Base-by-base conservation (phyloP, 2,888 invertebrate genomes). In the Lymantria monacha region DNA sequence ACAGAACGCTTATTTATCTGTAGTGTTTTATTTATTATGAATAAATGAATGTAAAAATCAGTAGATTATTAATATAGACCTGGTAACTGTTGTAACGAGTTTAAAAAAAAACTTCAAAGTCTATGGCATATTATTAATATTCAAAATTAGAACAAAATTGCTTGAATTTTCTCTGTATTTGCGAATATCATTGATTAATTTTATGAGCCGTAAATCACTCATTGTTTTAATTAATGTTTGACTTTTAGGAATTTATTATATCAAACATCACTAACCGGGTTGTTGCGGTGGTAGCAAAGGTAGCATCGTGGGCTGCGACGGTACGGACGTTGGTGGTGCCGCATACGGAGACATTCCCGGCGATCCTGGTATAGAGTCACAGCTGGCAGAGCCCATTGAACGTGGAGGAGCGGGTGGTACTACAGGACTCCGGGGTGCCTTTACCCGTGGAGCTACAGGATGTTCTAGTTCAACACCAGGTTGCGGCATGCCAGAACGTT, bases 291-390 rank as follows among this genome's bases (percentile, higher is more conserved):
- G 92, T 76, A 79, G 75, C 53, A 87, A 83, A 57, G 91, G 93
- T 49, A 91, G 91, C 83, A 92, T 88, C 36, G 87, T 82, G 72
- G 68, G 91, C 76, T 65, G 92, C 83, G 74, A 93, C 84, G 76
- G 94, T 85, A 93, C 94, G 42, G 94, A 93, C 44, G 93, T 93
- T 42, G 76, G 86, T 40, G 76, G 81, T 38, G 75, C 89, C 51
- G 90, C 84, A 70, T 76, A 82, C 71, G 89, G 93, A 3, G 86
- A 82, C 58, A 86, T 75, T 59, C 77, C 91, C 53, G 83, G 92
- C 0, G 90, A 89, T 7, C 82, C 87, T 10, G 90, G 87, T 55
- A 87, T 81, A 0, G 91, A 89, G 65, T 86, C 89, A 53, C 86
- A 81, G 69, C 85, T 86, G 38, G 85, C 79, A 9, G 89, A 89